Evolutionary conservation across 2,888 invertebrate species (phyloP), one percentile per base, ranked within the genome.

Genomic region (Tipula lateralis): DNA sequence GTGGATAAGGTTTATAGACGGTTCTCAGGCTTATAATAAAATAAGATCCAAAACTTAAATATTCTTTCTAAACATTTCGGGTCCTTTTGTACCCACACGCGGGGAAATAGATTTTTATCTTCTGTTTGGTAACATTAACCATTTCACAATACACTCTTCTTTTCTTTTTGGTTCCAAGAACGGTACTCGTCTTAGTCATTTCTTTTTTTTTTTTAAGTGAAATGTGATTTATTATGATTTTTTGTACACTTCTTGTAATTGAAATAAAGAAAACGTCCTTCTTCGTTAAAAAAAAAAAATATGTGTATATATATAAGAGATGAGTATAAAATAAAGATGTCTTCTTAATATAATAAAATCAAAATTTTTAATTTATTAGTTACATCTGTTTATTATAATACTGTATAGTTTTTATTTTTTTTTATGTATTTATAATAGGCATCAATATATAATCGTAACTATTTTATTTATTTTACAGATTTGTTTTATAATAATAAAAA

Each of bases 401-500:
- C 16, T 16, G 44, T 16, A 5, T 50, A 50, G 44, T 66, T 66
- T 19, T 66, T 66, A 6, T 44, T 44, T n/a, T n/a, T n/a, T n/a
- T n/a, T 44, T 44, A 44, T 44, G n/a, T 44, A 44, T 44, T n/a
- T 44, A n/a, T 44, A 44, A 44, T 44, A 44, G n/a, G n/a, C n/a
- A 44, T 44, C n/a, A 44, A 44, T n/a, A 44, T 44, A 39, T 34
- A 36, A 83, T 19, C 32, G n/a, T 2, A 82, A 83, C 36, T 83
- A 12, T 34, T 83, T 83, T 32, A 83, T 16, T 34, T 83, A 7
- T 32, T 83, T 83, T 83, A 3, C 80, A 32, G 84, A 34, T 85
- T 32, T 84, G 50, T 83, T 84, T 36, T 66, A 66, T 66, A 82
- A 81, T 84, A 82, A 80, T 81, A 36, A 39, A 82, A 82, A 84